A percentile compares a stretch with the other conserved stretches of the same genome.
These are phyloP conservation scores for Gymnoscelis rufifasciata DNA, from an alignment of 2,888 invertebrate species.

Conservation along the genomic window DNA sequence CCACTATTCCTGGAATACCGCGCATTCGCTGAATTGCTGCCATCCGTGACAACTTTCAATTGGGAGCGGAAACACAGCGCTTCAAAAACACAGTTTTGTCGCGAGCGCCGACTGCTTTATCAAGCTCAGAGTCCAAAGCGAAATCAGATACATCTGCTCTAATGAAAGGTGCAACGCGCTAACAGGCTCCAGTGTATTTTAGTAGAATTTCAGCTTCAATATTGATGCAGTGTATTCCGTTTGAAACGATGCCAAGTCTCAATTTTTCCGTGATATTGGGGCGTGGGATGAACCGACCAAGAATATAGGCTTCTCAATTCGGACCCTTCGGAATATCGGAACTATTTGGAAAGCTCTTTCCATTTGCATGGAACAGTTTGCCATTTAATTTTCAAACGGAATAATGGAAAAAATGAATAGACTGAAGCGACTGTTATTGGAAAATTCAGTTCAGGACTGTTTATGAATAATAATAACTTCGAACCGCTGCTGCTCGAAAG, in stretches of 20 bases:
- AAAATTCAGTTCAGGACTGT: background rate
- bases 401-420: slow-evolving; percentile 9
- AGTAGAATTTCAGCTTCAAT: slow-evolving; percentile 6
- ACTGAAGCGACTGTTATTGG: slow-evolving; percentile 5
- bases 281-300: slow-evolving; percentile 13
- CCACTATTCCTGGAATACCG: background rate
- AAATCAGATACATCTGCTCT: background rate
- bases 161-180: background rate
- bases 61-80: background rate
- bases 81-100: background rate
- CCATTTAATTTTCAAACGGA: slow-evolving; percentile 21
- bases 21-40: slow-evolving; percentile 3
- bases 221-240: slow-evolving; percentile 19
- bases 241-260: slow-evolving; percentile 29
- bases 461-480: background rate
- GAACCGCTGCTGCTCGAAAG: too few species aligned
- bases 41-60: background rate
- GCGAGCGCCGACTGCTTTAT: background rate
- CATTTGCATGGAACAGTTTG: slow-evolving; percentile 24
- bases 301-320: slow-evolving; percentile 20
- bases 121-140: background rate
- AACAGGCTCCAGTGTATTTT: background rate
- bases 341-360: slow-evolving; percentile 23
- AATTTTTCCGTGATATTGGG: slow-evolving; percentile 30
- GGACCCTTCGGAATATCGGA: slow-evolving; percentile 18